These are phyloP conservation scores for Homarus americanus DNA, from an alignment of 1,140 invertebrate species.

Conservation along the genomic window DNA sequence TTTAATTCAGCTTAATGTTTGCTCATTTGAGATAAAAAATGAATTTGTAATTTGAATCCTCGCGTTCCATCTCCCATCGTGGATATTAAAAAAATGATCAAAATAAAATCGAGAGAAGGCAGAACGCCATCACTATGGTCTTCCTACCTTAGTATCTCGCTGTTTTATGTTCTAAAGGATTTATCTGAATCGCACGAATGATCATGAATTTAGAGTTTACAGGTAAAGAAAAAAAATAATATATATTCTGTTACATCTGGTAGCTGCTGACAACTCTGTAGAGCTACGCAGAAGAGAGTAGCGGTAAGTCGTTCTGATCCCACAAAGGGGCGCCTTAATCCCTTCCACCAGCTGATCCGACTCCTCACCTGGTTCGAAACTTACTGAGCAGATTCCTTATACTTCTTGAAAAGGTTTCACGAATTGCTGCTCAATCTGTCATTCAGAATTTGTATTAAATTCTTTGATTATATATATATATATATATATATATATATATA, in stretches of 20 bases:
- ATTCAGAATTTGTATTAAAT: not conserved
- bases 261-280: not conserved
- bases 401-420: not conserved
- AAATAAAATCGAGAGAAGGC: not conserved
- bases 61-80: too few species aligned
- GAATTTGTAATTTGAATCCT: too few species aligned
- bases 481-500: constrained; percentile 6
- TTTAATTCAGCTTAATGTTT: too few species aligned
- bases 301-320: not conserved
- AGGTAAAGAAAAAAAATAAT: not conserved
- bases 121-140: too few species aligned
- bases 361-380: not conserved
- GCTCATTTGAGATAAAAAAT: too few species aligned
- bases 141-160: too few species aligned
- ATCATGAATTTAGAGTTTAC: not conserved
- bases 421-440: not conserved
- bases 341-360: not conserved
- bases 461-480: not conserved
- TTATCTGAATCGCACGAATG: too few species aligned
- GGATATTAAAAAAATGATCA: not conserved
- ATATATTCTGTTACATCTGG: not conserved
- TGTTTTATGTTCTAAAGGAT: too few species aligned
- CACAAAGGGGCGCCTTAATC: not conserved
- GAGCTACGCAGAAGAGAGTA: not conserved
- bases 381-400: not conserved